A percentile compares a stretch with the other conserved stretches of the same genome.
phyloP scores from a whole-genome alignment of 2,797 vertebrate species.

The Schizothorax lantsangensis region DNA sequence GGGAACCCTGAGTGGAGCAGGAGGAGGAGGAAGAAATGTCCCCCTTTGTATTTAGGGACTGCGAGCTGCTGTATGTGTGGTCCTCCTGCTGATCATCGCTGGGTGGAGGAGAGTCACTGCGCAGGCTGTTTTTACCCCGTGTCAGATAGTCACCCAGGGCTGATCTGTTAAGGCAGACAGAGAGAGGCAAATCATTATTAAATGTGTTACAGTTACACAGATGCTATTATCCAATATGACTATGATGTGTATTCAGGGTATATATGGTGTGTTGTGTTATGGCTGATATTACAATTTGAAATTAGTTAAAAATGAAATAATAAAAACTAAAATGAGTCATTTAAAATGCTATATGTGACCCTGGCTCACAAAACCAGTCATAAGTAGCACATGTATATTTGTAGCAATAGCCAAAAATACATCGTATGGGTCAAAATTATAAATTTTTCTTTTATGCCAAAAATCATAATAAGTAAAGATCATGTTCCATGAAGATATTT shows the following conservation, averaged over 20 bases:
- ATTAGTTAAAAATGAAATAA: not conserved
- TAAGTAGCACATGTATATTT: no score
- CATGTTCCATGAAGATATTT: no score
- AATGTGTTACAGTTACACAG: not conserved
- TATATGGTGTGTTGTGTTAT: not conserved
- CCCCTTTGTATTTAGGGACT: conserved; percentile 81
- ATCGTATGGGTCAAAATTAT: no score
- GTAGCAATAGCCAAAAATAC: no score
- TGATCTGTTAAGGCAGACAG: conserved; percentile 78
- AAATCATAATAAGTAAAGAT: no score
- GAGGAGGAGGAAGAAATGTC: conserved; percentile 81
- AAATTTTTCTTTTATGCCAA: no score
- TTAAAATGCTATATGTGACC: not conserved
- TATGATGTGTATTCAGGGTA: not conserved
- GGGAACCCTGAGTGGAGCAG: conserved; percentile 79
- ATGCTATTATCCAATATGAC: not conserved
- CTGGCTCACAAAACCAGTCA: not conserved
- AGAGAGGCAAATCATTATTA: not conserved
- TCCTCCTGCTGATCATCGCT: conserved; percentile 94
- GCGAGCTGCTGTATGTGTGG: conserved; percentile 95
- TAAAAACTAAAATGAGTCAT: not conserved
- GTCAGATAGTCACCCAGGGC: conserved; percentile 87
- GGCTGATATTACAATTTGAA: not conserved
- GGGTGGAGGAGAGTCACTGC: conserved; percentile 86
- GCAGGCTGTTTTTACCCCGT: conserved; percentile 87